Percentiles rank a stretch among this genome's conserved stretches.
Conservation (phyloP, 2,888 invertebrate genomes). For the Drosophila rubida region DNA sequence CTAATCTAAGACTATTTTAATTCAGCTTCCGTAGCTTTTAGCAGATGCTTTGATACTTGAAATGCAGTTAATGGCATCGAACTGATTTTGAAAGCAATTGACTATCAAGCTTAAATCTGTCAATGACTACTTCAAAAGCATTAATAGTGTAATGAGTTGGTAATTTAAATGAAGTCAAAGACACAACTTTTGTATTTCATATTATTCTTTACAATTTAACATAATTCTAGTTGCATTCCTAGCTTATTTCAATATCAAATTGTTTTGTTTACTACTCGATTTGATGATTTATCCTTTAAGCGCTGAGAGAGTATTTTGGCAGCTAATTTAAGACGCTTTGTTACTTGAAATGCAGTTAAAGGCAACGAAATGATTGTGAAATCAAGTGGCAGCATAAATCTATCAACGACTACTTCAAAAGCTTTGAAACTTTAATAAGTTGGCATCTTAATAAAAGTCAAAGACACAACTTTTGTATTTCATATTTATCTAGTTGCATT, state of each 20-base stretch:
- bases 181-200: not conserved
- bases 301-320: slow-evolving; percentile 13
- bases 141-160: not conserved
- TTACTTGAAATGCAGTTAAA: not conserved
- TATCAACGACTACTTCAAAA: too few relatives aligned
- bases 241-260: too few relatives aligned
- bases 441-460: not conserved
- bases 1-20: not conserved
- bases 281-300: too few relatives aligned
- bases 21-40: not conserved
- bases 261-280: too few relatives aligned
- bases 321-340: not conserved
- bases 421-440: not conserved
- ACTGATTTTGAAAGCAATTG: not conserved
- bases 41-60: not conserved
- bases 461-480: too few relatives aligned
- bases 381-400: not conserved
- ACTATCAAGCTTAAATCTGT: not conserved
- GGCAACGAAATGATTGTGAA: not conserved
- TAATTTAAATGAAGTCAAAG: too few relatives aligned
- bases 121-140: too few relatives aligned
- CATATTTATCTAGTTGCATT: too few relatives aligned
- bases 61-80: not conserved
- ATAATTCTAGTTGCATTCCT: too few relatives aligned
- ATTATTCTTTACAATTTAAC: too few relatives aligned